phyloP scores from a whole-genome alignment of 2,888 invertebrate genomes.

The Lucinisca nassula region DNA sequence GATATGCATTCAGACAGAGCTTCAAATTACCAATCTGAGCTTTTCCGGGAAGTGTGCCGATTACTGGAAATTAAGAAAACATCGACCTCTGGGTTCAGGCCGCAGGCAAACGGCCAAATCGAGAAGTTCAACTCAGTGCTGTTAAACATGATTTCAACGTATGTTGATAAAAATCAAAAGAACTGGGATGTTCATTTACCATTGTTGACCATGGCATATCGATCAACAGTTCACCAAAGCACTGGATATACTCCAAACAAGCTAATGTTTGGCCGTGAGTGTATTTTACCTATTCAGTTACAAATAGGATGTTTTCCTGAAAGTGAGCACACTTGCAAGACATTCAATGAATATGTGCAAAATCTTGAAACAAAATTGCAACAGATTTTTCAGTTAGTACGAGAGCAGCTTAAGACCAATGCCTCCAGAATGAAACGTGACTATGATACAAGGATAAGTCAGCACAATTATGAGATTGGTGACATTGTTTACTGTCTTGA shows the following conservation, averaged over 20 bases:
- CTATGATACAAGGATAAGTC: constrained; percentile 25
- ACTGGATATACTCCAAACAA: constrained; percentile 40
- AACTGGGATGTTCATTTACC: constrained; percentile 25
- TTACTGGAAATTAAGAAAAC: no score
- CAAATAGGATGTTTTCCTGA: neutral
- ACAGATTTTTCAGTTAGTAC: constrained; percentile 5
- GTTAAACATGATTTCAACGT: neutral
- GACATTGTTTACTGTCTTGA: constrained; percentile 24
- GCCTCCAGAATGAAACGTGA: constrained; percentile 25
- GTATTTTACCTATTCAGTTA: neutral
- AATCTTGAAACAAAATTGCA: constrained; percentile 4
- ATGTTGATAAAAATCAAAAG: constrained; percentile 15
- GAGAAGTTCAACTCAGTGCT: no score
- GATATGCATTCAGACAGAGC: no score
- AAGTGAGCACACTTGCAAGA: neutral
- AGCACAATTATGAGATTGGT: constrained; percentile 7
- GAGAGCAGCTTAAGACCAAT: constrained; percentile 9
- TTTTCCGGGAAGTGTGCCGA: no score
- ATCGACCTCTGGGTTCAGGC: no score
- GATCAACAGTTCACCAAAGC: neutral
- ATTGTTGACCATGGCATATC: constrained; percentile 22
- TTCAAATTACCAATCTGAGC: no score
- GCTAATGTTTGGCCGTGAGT: constrained; percentile 31
- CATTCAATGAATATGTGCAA: constrained; percentile 13
- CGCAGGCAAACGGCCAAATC: no score